Conservation (phyloP, 1,140 invertebrate species). For the Limonius californicus region DNA sequence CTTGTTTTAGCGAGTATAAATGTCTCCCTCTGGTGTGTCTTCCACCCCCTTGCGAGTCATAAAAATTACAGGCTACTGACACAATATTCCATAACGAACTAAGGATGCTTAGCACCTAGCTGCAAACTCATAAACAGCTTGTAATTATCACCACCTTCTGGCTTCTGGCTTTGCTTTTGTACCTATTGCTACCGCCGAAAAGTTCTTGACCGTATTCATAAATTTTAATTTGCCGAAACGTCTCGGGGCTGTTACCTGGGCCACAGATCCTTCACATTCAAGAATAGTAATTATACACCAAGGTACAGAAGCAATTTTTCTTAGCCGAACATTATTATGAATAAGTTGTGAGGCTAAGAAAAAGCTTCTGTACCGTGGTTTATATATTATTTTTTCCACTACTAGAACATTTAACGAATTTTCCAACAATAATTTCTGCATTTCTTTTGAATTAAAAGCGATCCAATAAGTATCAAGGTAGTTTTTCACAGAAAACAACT, state of each 20-base stretch:
- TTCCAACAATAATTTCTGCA: too few relatives aligned
- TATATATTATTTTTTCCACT: too few relatives aligned
- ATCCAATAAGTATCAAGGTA: too few relatives aligned
- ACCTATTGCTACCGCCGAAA: constrained; percentile 9
- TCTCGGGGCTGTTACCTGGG: constrained; percentile 16
- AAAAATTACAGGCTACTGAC: constrained; percentile 17
- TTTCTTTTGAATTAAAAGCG: too few relatives aligned
- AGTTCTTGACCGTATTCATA: constrained; percentile 16
- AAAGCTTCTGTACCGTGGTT: too few relatives aligned
- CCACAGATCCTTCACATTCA: constrained; percentile 14
- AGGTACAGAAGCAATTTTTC: too few relatives aligned
- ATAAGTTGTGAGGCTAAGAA: too few relatives aligned
- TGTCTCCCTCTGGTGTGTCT: constrained; percentile 7
- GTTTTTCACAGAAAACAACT: too few relatives aligned
- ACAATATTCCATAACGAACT: constrained; percentile 18
- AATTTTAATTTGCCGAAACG: constrained; percentile 19
- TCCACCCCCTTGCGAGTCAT: constrained; percentile 9
- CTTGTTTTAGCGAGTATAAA: background rate
- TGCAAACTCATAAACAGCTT: constrained; percentile 18
- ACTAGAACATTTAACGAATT: too few relatives aligned
- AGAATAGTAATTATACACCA: too few relatives aligned
- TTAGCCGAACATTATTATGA: too few relatives aligned
- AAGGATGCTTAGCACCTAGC: constrained; percentile 8
- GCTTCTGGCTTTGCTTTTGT: constrained; percentile 17
- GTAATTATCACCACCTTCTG: constrained; percentile 16